Evolutionary conservation across 2,113 vertebrate genomes (phyloP), one percentile per base, ranked within the genome.

Genomic region (Macquaria ambigua): DNA sequence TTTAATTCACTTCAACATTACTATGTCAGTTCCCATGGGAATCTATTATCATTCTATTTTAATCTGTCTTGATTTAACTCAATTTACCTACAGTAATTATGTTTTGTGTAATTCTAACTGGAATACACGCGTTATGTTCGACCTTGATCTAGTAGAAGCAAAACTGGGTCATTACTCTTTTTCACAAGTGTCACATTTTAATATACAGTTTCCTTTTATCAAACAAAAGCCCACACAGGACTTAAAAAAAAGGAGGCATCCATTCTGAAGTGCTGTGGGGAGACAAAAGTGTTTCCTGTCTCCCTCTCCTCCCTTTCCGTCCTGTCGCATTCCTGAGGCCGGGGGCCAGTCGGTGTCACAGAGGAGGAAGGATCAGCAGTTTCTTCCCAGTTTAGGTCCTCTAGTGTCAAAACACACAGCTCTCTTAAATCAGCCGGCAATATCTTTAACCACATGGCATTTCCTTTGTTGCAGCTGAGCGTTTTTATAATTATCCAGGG

Each of bases 231-330:
- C 56, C 79, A 72, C 58, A 74, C 53, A 81, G 79, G 85, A 84
- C 72, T 81, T 31, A 31, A 64, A 82, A 75, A 89, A 77, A 69
- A 64, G 48, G 68, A 89, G 71, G 76, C 58, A 83, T 82, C 63
- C 56, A 82, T 85, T 91, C 85, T 53, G 69, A 88, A 92, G 46
- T 66, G 72, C 87, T 88, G 76, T 11, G 63, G 81, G 82, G 85
- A 92, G 90, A 94, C 88, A 93, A 89, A 91, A 88, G 77, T 79
- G 92, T 95, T 94, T 94, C 94, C 94, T 94, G 91, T 89, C 89
- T 89, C 90, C 79, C 15, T 80, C 90, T 69, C 82, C 88, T 84
- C 91, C 77, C 76, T 90, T 92, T 91, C 92, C 81, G 73, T 92
- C 87, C 87, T 78, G 73, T 82, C 66, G 88, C 90, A 92, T 94